phyloP scores from a whole-genome alignment of 2,888 invertebrate species.

The Nemotelus nigrinus region DNA sequence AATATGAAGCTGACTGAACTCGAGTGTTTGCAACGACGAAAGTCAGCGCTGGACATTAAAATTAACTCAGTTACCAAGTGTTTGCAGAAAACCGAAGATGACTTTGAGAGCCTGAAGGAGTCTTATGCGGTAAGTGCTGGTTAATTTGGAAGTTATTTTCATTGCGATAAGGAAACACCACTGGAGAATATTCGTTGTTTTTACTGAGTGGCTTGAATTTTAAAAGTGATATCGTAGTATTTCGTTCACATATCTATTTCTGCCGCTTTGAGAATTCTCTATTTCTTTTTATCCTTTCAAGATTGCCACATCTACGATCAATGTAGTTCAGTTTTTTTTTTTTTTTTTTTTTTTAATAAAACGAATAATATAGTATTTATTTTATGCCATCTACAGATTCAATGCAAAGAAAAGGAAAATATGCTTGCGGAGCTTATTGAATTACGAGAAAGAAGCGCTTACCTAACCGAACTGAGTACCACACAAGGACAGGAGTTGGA shows the following conservation, averaged over 20 bases:
- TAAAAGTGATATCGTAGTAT: too few species aligned
- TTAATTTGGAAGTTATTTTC: too few species aligned
- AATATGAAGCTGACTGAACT: slow-evolving; percentile 56
- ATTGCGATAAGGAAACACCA: too few species aligned
- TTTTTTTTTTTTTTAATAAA: too few species aligned
- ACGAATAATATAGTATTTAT: too few species aligned
- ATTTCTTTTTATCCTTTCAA: too few species aligned
- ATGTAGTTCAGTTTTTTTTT: too few species aligned
- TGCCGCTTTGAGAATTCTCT: too few species aligned
- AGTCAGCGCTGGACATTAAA: slow-evolving; percentile 56
- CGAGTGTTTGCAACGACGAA: slow-evolving; percentile 58
- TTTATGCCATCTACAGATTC: neutral
- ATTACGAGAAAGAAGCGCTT: slow-evolving; percentile 56
- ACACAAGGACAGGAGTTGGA: slow-evolving; percentile 49
- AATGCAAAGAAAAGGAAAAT: slow-evolving; percentile 54
- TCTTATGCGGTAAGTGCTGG: slow-evolving; percentile 56
- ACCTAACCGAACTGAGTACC: slow-evolving; percentile 55
- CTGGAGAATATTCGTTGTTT: too few species aligned
- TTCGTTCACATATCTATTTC: too few species aligned
- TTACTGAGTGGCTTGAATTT: too few species aligned
- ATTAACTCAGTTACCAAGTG: slow-evolving; percentile 57
- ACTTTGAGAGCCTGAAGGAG: slow-evolving; percentile 56
- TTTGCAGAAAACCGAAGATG: slow-evolving; percentile 57
- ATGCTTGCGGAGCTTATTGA: slow-evolving; percentile 56
- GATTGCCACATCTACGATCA: too few species aligned